These are phyloP conservation scores for Mythimna pallens DNA, from an alignment of 2,888 invertebrate genomes.

Conservation along the genomic window DNA sequence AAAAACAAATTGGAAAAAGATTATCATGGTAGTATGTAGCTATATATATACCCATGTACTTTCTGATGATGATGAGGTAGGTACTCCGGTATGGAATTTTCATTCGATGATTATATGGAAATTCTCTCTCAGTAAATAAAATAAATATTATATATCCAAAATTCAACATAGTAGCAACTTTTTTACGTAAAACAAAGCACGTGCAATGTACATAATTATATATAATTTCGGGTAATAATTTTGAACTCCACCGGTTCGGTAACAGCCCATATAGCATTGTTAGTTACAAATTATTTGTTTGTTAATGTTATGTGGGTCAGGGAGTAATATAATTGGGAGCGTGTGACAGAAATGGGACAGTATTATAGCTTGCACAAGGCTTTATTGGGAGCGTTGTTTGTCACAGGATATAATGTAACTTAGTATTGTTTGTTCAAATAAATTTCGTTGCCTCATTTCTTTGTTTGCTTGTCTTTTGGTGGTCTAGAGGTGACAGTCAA, in stretches of 20 bases:
- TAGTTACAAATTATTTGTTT: conserved; percentile 23
- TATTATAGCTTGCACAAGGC: conserved; percentile 29
- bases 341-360: conserved; percentile 13
- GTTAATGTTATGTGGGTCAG: conserved; percentile 31
- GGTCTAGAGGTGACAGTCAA: background rate
- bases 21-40: no score
- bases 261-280: background rate
- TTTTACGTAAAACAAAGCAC: conserved; percentile 3
- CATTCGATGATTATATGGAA: no score
- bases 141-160: background rate
- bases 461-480: background rate
- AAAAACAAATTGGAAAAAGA: no score
- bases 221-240: conserved; percentile 3
- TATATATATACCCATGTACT: no score
- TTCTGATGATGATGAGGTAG: background rate
- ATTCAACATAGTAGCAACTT: background rate
- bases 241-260: background rate
- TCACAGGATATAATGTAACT: conserved; percentile 29
- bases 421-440: conserved; percentile 13
- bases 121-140: background rate
- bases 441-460: conserved; percentile 17
- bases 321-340: conserved; percentile 16
- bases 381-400: background rate
- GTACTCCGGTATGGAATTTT: background rate
- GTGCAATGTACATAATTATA: background rate